Evolutionary conservation across 2,797 vertebrate genomes (phyloP).

Genomic region (Melanotaenia trifasciata): DNA sequence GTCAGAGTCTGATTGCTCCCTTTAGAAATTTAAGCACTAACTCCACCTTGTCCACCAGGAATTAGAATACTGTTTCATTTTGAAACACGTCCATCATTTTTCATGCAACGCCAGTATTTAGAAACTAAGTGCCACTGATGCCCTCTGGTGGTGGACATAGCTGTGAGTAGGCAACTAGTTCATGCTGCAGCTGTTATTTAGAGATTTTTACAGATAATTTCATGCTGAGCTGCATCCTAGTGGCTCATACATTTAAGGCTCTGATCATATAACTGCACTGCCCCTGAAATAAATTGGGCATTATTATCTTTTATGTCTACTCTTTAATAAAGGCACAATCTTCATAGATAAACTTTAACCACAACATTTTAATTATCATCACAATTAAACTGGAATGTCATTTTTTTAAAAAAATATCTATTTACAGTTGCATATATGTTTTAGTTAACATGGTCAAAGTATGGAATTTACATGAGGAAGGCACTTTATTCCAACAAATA

Average conservation of each 20-base stretch:
- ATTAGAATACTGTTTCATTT: constrained; percentile 36
- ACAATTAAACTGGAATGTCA: constrained; percentile 37
- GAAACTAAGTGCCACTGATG: constrained; percentile 58
- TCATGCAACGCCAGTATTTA: constrained; percentile 38
- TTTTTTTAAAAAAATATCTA: constrained; percentile 44
- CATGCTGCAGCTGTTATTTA: neutral
- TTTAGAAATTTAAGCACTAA: constrained; percentile 42
- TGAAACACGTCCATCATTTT: constrained; percentile 51
- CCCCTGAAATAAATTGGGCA: neutral
- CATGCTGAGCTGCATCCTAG: neutral
- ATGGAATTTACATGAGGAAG: constrained; percentile 50
- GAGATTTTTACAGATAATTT: neutral
- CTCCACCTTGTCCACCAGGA: constrained; percentile 42
- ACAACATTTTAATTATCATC: constrained; percentile 53
- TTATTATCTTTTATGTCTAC: neutral
- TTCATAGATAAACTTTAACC: constrained; percentile 9
- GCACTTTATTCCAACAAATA: constrained; percentile 28
- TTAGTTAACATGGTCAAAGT: constrained; percentile 34
- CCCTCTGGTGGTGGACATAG: constrained; percentile 71
- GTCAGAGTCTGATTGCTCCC: constrained; percentile 32
- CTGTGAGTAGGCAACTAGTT: neutral
- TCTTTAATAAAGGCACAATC: neutral
- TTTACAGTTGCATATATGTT: constrained; percentile 64
- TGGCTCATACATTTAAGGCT: neutral
- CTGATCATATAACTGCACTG: neutral